Evolutionary conservation across 2,888 invertebrate species (phyloP).

Genomic region (Helobdella robusta): DNA sequence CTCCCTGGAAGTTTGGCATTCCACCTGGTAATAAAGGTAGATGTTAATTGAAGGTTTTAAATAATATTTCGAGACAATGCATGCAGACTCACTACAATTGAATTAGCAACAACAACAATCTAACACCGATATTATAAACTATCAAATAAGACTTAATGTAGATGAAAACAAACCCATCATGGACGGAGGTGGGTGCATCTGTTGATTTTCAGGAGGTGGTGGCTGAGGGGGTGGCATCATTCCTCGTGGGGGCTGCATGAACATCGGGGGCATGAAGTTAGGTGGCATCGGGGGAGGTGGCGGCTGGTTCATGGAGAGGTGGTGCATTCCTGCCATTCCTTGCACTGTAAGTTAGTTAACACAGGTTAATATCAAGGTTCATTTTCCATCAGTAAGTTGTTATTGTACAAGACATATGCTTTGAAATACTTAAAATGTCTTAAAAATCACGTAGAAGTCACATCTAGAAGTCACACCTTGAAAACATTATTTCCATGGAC

Average conservation of each 20-base stretch:
- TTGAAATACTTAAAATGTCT: no score
- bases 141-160: not conserved
- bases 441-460: no score
- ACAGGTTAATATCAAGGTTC: no score
- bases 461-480: not conserved
- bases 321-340: no score
- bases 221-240: conserved; percentile 21
- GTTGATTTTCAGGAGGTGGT: not conserved
- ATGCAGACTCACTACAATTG: not conserved
- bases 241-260: conserved; percentile 16
- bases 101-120: not conserved
- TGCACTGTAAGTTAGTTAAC: no score
- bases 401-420: no score
- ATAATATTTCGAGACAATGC: not conserved
- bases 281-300: conserved; percentile 29
- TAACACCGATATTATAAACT: not conserved
- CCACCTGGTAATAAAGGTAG: conserved; percentile 19
- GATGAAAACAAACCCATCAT: not conserved
- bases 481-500: not conserved
- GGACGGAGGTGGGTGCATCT: conserved; percentile 10
- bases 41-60: not conserved
- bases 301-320: conserved; percentile 22
- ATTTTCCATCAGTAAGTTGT: no score
- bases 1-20: conserved; percentile 26
- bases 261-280: conserved; percentile 23